Evolutionary conservation across 2,797 vertebrate species (phyloP), one percentile per base, ranked within the genome.

Genomic region (Spinibarbus caldwelli): DNA sequence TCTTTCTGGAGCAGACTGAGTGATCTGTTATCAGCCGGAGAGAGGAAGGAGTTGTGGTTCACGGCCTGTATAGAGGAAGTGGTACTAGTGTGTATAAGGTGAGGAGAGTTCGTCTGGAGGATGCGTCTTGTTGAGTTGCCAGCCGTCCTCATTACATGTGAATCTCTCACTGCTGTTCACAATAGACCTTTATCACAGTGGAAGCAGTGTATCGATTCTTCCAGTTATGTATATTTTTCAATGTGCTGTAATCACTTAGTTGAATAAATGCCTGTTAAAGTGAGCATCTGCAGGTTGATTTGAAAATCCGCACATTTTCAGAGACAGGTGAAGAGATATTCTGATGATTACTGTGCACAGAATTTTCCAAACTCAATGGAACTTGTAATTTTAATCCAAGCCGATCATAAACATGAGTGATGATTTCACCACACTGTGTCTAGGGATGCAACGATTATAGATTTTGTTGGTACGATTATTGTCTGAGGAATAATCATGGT

Each of bases 41-140:
- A 86, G 29, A 86, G 29, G 70, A 68, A 79, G 81, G 71, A 68
- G 80, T 41, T 59, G 66, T 41, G 57, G 17, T 83, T 38, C 2
- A 23, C 43, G 49, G 47, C 59, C 29, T 38, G 19, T 67, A 8
- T 19, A 81, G 59, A 85, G 86, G 67, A 87, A 87, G 54, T 70
- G 43, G 84, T 85, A 80, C 79, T 85, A 81, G 70, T 36, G 73
- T 78, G 88, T 88, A 70, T 85, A 85, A 82, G 87, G 78, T 88
- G 66, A 85, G 49, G 0, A 34, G 57, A 83, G 71, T 31, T 41
- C 6, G 77, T 62, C 36, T 64, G 77, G 21, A 64, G 38, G 38
- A 78, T 43, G 19, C 11, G 26, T 72, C 34, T 41, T 72, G 49
- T 59, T 71, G 15, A 64, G 38, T 64, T 78, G 17, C 54, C 77